Percentiles rank a stretch among this genome's conserved stretches.
Conservation (phyloP, 2,888 invertebrate species). For the Sussaba pulchella region DNA sequence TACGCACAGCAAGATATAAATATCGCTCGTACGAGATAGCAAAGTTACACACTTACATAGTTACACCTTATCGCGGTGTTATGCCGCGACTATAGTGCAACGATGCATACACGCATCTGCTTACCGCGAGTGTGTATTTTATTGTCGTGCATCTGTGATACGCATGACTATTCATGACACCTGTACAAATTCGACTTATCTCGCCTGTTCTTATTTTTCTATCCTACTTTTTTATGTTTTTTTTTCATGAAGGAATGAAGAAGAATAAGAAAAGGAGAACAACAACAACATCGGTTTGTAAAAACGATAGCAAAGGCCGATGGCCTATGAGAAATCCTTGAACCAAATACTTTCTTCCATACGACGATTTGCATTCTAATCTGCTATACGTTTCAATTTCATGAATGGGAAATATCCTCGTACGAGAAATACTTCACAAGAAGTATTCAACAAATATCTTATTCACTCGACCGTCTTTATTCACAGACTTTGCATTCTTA, state of each 20-base stretch:
- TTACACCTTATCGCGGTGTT: background rate
- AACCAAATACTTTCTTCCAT: background rate
- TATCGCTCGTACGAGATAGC: conserved; percentile 2
- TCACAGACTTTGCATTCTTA: too few relatives aligned
- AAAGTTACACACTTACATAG: background rate
- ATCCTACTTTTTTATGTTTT: too few relatives aligned
- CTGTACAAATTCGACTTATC: conserved; percentile 7
- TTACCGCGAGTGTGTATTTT: background rate
- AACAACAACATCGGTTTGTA: background rate
- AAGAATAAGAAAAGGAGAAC: background rate
- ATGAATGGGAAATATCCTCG: background rate
- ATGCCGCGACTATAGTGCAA: background rate
- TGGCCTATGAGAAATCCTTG: background rate
- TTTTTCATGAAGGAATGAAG: background rate
- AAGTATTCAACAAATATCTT: too few relatives aligned
- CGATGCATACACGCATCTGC: conserved; percentile 1
- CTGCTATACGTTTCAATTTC: background rate
- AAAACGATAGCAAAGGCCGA: conserved; percentile 1
- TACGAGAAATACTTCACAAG: background rate
- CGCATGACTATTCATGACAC: conserved; percentile 15
- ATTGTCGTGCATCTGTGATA: conserved; percentile 1
- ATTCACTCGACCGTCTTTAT: too few relatives aligned
- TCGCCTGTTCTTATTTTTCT: background rate
- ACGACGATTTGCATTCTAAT: background rate
- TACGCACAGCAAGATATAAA: conserved; percentile 9